Evolutionary conservation across 2,888 invertebrate genomes (phyloP).

Genomic region (Heteropelma amictum): DNA sequence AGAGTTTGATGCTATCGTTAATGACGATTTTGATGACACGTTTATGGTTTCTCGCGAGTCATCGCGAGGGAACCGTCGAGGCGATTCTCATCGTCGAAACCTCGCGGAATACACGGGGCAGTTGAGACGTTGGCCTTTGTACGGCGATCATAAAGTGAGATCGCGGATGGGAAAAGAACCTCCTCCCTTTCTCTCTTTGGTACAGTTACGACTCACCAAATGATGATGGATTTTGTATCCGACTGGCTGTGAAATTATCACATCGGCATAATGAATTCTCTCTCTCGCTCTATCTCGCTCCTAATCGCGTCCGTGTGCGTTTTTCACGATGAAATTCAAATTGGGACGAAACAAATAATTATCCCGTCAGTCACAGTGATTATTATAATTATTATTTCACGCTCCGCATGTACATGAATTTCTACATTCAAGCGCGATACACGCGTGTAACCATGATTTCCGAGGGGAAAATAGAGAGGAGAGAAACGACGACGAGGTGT

Average conservation of each 20-base stretch:
- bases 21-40: constrained; percentile 24
- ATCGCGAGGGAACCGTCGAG: constrained; percentile 31
- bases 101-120: too few relatives aligned
- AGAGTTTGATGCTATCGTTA: constrained; percentile 1
- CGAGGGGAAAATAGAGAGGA: neutral
- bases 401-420: constrained; percentile 4
- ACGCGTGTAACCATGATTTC: too few relatives aligned
- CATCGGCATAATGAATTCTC: constrained; percentile 53
- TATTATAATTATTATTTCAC: constrained; percentile 22
- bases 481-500: too few relatives aligned
- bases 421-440: too few relatives aligned
- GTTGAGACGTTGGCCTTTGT: constrained; percentile 17
- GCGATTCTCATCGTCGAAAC: too few relatives aligned
- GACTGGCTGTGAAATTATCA: constrained; percentile 50
- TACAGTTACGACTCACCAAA: constrained; percentile 44
- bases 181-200: too few relatives aligned
- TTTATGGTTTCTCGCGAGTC: constrained; percentile 41
- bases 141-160: neutral
- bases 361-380: constrained; percentile 38
- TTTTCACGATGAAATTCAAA: constrained; percentile 16
- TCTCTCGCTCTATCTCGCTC: neutral
- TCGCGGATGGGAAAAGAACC: constrained; percentile 11
- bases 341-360: constrained; percentile 40
- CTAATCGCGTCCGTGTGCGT: neutral
- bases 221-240: constrained; percentile 53